These are phyloP conservation scores for Oryzias javanicus DNA, from an alignment of 2,113 vertebrate genomes.

Conservation along the genomic window DNA sequence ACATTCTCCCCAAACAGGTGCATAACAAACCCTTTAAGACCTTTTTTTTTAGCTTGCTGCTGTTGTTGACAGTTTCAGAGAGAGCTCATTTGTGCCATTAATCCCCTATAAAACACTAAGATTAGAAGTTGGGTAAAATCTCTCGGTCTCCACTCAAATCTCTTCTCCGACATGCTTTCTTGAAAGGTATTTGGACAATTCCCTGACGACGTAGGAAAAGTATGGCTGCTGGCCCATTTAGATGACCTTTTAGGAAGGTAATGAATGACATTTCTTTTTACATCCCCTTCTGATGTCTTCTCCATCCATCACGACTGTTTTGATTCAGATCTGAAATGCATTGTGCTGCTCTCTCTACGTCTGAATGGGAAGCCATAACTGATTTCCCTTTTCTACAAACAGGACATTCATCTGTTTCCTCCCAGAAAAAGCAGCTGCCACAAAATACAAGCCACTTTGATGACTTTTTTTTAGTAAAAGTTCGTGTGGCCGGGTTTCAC, in stretches of 20 bases:
- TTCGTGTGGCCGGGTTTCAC: too few species aligned
- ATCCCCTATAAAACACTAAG: neutral
- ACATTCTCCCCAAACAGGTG: constrained; percentile 5
- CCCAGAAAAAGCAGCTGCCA: too few species aligned
- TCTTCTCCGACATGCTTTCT: neutral
- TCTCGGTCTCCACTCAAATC: neutral
- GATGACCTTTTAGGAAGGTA: constrained; percentile 55
- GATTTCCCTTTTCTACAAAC: too few species aligned
- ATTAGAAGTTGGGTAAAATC: neutral
- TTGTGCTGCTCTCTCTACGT: constrained; percentile 54
- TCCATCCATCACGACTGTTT: constrained; percentile 50
- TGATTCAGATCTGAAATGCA: constrained; percentile 48
- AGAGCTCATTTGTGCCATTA: neutral
- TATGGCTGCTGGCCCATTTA: constrained; percentile 42
- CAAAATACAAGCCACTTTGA: too few species aligned
- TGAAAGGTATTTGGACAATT: constrained; percentile 24
- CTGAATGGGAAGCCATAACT: neutral
- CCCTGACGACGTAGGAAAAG: constrained; percentile 29
- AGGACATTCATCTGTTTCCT: too few species aligned
- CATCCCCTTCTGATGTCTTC: constrained; percentile 28
- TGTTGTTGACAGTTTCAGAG: too few species aligned
- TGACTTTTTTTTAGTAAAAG: too few species aligned
- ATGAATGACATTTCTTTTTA: constrained; percentile 53
- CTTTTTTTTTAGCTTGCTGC: too few species aligned
- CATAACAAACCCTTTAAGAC: neutral